These are phyloP conservation scores for Dryocosmus kuriphilus DNA, from an alignment of 2,888 invertebrate genomes.

Conservation along the genomic window DNA sequence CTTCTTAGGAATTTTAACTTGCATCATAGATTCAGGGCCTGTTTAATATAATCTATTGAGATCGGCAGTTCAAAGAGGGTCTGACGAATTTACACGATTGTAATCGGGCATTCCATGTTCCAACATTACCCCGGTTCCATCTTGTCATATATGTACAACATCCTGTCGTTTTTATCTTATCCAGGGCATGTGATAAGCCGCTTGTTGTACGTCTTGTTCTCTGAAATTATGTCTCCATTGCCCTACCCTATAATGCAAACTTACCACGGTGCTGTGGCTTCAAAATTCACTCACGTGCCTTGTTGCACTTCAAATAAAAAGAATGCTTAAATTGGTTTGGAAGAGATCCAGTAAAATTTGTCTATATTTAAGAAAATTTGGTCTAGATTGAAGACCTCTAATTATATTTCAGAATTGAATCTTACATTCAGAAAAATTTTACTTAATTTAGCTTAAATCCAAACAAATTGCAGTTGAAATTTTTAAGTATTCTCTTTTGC, in stretches of 20 bases:
- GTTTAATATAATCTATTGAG: conserved; percentile 6
- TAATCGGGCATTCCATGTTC: conserved; percentile 7
- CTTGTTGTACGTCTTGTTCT: conserved; percentile 61
- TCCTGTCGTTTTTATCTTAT: conserved; percentile 65
- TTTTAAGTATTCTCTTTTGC: too few relatives aligned
- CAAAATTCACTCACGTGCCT: conserved; percentile 24
- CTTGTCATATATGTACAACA: conserved; percentile 54
- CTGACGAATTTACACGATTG: conserved; percentile 18
- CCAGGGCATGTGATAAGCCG: conserved; percentile 55
- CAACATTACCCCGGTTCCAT: conserved; percentile 40
- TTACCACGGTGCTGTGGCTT: conserved; percentile 45
- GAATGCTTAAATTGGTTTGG: background rate
- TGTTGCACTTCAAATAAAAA: background rate
- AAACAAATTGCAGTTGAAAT: too few relatives aligned
- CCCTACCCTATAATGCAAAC: conserved; percentile 56
- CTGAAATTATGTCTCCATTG: conserved; percentile 57
- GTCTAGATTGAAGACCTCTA: too few relatives aligned
- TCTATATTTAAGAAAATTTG: too few relatives aligned
- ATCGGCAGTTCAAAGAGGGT: conserved; percentile 30
- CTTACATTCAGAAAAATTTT: too few relatives aligned
- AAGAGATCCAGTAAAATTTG: too few relatives aligned
- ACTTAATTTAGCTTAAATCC: too few relatives aligned
- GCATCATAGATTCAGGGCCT: background rate
- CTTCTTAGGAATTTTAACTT: background rate
- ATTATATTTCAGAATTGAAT: too few relatives aligned